Base-by-base conservation (phyloP, 2,797 vertebrate genomes). In the Semaprochilodus insignis region DNA sequence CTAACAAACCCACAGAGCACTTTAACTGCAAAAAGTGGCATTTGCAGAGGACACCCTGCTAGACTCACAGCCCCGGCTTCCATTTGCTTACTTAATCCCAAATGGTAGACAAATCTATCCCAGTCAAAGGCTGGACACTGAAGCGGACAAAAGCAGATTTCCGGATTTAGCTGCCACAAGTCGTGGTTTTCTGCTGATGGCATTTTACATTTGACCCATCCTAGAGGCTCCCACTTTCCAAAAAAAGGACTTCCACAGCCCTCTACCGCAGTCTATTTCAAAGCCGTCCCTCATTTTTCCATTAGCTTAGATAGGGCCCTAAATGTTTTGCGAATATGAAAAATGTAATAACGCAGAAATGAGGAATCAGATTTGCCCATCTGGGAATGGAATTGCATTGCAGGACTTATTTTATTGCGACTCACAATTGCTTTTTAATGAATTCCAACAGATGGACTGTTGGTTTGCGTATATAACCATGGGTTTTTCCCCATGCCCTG, bases 291-390 rank as follows among this genome's bases (percentile, higher is more conserved):
- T n/a, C 23, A 36, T 23, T 67, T 83, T 67, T 34, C 70, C 80
- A 74, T 51, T 76, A 81, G 23, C 67, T 59, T 36, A 27, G 44
- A 80, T 59, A 67, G 77, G 51, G 7, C 8, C 34, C 55, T 70
- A 76, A 75, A 70, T 76, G 21, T 87, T 83, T 76, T 52, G 62
- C 27, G 63, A 78, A 86, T 78, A 62, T 63, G 16, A 81, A 80
- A 62, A 63, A 69, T 44, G 25, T 65, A 67, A 81, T 66, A 82
- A 79, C 13, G 23, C 57, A 3, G 3, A 77, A 59, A 78, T 77
- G 52, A 15, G 55, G 72, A 66, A 70, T 78, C 48, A 60, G 76
- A 81, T 60, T n/a, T 75, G 16, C 51, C 15, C 62, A 11, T 75
- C 74, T 82, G 65, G 21, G 83, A 81, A 82, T 77, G 59, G 19